Base-by-base conservation (phyloP, 1,140 invertebrate species). In the Microplitis mediator region DNA sequence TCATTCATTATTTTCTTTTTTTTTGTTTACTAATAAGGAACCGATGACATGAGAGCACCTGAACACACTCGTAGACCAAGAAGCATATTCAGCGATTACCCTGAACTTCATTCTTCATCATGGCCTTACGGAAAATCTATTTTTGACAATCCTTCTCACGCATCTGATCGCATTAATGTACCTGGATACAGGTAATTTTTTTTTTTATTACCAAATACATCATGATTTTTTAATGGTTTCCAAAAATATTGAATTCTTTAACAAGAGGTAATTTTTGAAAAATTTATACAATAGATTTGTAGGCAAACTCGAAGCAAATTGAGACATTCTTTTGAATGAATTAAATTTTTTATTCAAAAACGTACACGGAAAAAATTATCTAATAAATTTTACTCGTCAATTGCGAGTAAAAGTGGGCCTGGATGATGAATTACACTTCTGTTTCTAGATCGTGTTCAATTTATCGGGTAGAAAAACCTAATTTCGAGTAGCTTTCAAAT, bases 1-100 rank as follows among this genome's bases (percentile, higher is more conserved):
- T 62, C 3, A 62, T 54, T n/a, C 8, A 54, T 4, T 54, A 51
- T 14, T 64, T 35, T 8, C 35, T 66, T 14, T 11, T 9, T 51
- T 13, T 56, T 6, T 52, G 34, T 32, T 66, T 58, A 9, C 50
- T 70, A 45, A 69, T 72, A 82, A 95, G 94, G 94, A 86, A 95
- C 94, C 78, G 94, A 96, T 87, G 95, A 96, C 86, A 94, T 96
- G 87, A 92, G 93, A 83, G 95, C 95, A 76, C 93, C 93, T 79
- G 94, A 95, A 81, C 88, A 91, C 80, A 89, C 90, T 82, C 90
- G 90, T 87, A 89, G 91, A 76, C 91, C 92, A 68, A 90, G 91
- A 79, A 90, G 92, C 81, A 90, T 93, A 81, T 93, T 93, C 88
- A 86, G 90, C 78, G 89, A 89, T 69, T 90, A 87, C 82, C 91